Percentiles rank a stretch among this genome's conserved stretches.
Evolutionary conservation across 2,888 invertebrate species (phyloP).

Genomic region (Idaea aversata): DNA sequence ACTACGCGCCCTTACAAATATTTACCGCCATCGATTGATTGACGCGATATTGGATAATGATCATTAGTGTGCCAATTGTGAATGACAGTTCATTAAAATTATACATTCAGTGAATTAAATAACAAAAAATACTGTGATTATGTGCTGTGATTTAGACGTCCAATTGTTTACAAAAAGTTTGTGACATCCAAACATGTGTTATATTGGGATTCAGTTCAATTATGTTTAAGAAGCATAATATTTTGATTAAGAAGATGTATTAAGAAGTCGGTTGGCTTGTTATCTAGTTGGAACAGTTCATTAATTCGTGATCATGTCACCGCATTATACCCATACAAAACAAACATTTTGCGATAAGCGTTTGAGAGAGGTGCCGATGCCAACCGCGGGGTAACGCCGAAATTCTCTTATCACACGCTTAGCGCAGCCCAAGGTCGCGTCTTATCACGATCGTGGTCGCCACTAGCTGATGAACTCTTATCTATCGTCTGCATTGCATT

Average conservation of each 20-base stretch:
- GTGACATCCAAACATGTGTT: conserved; percentile 7
- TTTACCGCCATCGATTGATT: conserved; percentile 40
- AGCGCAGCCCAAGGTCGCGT: conserved; percentile 67
- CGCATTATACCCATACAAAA: conserved; percentile 65
- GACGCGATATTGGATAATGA: conserved; percentile 31
- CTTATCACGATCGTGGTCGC: conserved; percentile 61
- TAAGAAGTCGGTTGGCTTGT: conserved; percentile 7
- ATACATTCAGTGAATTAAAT: background rate
- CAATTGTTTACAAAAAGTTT: background rate
- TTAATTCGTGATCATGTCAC: conserved; percentile 60
- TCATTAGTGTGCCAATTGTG: conserved; percentile 42
- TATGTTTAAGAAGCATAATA: background rate
- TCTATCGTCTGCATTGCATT: conserved; percentile 59
- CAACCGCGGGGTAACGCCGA: conserved; percentile 48
- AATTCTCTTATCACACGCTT: conserved; percentile 72
- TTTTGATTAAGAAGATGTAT: background rate
- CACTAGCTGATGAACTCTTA: conserved; percentile 58
- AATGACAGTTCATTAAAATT: background rate
- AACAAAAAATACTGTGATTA: background rate
- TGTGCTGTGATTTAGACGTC: conserved; percentile 11
- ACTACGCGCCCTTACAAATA: conserved; percentile 17
- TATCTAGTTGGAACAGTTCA: conserved; percentile 46
- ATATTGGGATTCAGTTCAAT: conserved; percentile 18
- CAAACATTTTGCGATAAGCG: conserved; percentile 66
- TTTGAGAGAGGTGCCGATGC: conserved; percentile 39